phyloP scores from a whole-genome alignment of 2,113 vertebrate species.

The Hepsetus odoe region DNA sequence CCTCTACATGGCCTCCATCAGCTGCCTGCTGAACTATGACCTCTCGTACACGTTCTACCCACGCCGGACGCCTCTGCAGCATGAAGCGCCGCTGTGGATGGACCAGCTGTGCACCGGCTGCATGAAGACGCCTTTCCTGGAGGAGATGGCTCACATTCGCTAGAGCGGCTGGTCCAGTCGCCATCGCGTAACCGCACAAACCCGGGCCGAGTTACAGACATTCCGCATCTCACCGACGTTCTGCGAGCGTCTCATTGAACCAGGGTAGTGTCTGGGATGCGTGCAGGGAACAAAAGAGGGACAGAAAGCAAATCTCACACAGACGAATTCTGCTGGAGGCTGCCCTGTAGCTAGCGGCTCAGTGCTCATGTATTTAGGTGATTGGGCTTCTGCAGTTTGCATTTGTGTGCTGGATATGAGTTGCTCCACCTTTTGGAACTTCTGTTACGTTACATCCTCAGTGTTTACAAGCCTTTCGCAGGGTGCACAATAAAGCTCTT shows the following conservation, averaged over 20 bases:
- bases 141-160: constrained; percentile 82
- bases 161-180: constrained; percentile 60
- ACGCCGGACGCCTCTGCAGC: constrained; percentile 81
- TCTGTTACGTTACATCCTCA: constrained; percentile 44
- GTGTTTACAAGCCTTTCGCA: constrained; percentile 23
- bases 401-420: not conserved
- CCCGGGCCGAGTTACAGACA: constrained; percentile 14
- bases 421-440: constrained; percentile 43
- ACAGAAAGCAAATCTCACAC: not conserved
- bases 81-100: constrained; percentile 85
- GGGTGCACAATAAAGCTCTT: not conserved
- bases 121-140: constrained; percentile 80
- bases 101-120: constrained; percentile 86
- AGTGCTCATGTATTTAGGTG: not conserved
- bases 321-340: not conserved
- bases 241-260: not conserved
- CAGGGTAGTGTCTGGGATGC: not conserved
- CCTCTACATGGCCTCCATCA: constrained; percentile 82
- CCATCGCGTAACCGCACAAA: constrained; percentile 36
- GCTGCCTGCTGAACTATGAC: constrained; percentile 83
- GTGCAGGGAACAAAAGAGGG: not conserved
- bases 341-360: too few relatives aligned
- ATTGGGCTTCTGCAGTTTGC: constrained; percentile 21
- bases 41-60: constrained; percentile 79
- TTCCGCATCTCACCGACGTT: not conserved